Base-by-base conservation (phyloP, 2,113 vertebrate genomes). In the Phyllopteryx taeniolatus region DNA sequence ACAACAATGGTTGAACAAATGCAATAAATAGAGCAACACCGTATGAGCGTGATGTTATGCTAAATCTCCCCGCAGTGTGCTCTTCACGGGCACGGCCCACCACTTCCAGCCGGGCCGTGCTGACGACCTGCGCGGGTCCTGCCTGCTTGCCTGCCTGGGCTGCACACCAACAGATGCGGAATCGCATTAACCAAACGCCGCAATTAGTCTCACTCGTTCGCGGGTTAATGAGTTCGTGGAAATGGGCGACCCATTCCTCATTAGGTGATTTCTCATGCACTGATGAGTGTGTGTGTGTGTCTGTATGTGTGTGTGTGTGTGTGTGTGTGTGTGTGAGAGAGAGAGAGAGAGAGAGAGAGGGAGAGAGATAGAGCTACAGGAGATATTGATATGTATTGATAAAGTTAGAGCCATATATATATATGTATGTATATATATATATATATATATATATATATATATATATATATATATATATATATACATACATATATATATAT, bases 151-250 rank as follows among this genome's bases (percentile, higher is more conserved):
- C 49, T 8, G 33, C 87, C 85, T 84, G 84, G 94, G 86, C 92
- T 92, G 91, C 93, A 94, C 94, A 60, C 27, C 95, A 95, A 96
- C 96, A 96, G 94, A 95, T 98, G 96, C 97, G 95, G 95, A 96
- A 96, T 95, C 96, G 95, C 94, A 98, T 98, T 97, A 97, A 95
- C 95, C 96, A 96, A 97, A 96, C 96, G 95, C 94, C 93, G 95
- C 95, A 96, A 98, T 98, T 98, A 97, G 95, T 96, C 95, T 97
- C 95, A 96, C 94, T 97, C 94, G 95, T 94, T 95, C 94, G 92
- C 91, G 94, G 95, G 95, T 96, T 96, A 96, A 98, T 97, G 96
- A 97, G 95, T 97, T 98, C 96, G 96, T 96, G 96, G 95, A 96
- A 96, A 97, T 96, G 95, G 96, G 95, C 94, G 95, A 96, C 95